Base-by-base conservation (phyloP, 35 echinoderm and acorn worm species). In the Lytechinus pictus region DNA sequence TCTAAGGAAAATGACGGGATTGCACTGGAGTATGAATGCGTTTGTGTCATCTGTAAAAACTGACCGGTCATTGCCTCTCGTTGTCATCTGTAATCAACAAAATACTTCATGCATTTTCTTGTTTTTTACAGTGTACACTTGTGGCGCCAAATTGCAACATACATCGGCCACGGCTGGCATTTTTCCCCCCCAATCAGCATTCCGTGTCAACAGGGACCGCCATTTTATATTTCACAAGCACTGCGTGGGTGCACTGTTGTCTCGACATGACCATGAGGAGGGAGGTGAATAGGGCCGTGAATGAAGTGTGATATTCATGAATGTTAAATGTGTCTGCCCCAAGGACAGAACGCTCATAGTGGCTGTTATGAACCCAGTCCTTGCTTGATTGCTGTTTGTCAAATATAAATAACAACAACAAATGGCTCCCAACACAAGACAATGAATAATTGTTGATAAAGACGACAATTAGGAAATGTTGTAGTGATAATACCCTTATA, bases 301-400 rank as follows among this genome's bases (percentile, higher is more conserved):
- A 79, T 79, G 66, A 79, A 79, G 66, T 79, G 66, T 24, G 66
- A 79, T 79, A 79, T 79, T 79, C 66, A 79, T 79, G 12, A 79
- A 79, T 79, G 66, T 79, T 79, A 79, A 79, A 79, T 79, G 66
- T 79, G 66, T 79, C 16, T 16, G 16, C 66, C 66, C 66, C 66
- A 79, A 79, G 19, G 66, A 79, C 66, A 79, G n/a, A 79, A 79
- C 21, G 8, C 16, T 79, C 66, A 79, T 6, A 0, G 66, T 79
- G 12, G 6, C 19, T 79, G 6, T 4, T 79, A 79, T 79, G 66
- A 79, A 79, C 66, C 66, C 33, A 4, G 8, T n/a, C 19, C n/a
- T n/a, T 79, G 66, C 16, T n/a, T 79, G 19, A n/a, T 19, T 79
- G 19, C 19, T 19, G 4, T 24, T 24, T 79, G 19, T 79, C 66